Percentiles rank a stretch among this genome's conserved stretches.
Evolutionary conservation across 2,888 invertebrate genomes (phyloP).

Genomic region (Liopterus haemorrhoidalis): DNA sequence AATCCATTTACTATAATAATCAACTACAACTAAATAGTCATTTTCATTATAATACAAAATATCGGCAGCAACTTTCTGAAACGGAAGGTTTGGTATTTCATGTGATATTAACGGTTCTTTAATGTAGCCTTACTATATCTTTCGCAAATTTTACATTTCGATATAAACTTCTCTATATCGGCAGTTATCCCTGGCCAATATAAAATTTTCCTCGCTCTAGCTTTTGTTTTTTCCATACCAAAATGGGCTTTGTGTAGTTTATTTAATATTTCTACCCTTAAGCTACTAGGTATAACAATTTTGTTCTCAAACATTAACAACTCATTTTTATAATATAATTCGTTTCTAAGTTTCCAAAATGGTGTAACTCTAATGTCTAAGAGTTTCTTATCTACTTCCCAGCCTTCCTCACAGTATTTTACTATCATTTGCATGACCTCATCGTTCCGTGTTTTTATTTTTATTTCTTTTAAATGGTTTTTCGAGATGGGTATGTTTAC

Average conservation of each 20-base stretch:
- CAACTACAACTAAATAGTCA: conserved; percentile 15
- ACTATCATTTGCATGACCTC: too few species aligned
- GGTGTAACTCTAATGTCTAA: conserved; percentile 10
- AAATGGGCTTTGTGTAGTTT: conserved; percentile 25
- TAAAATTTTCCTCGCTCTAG: conserved; percentile 21
- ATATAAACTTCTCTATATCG: conserved; percentile 22
- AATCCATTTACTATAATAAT: conserved; percentile 20
- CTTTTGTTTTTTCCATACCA: conserved; percentile 26
- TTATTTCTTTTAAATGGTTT: too few species aligned
- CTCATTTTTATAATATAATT: conserved; percentile 18
- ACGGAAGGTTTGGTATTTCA: conserved; percentile 10
- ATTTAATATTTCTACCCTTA: conserved; percentile 23
- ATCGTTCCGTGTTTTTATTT: too few species aligned
- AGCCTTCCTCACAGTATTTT: too few species aligned
- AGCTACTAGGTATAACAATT: conserved; percentile 23
- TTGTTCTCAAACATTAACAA: conserved; percentile 24
- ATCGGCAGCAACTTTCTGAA: conserved; percentile 12
- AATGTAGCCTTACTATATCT: neutral
- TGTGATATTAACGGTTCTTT: conserved; percentile 14
- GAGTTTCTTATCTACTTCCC: neutral
- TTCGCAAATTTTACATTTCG: conserved; percentile 12
- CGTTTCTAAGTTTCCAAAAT: conserved; percentile 22
- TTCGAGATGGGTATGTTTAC: too few species aligned
- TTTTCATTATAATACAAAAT: conserved; percentile 7
- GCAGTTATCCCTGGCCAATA: conserved; percentile 25